phyloP scores from a whole-genome alignment of 2,888 invertebrate species.

The Punctoribates punctum region DNA sequence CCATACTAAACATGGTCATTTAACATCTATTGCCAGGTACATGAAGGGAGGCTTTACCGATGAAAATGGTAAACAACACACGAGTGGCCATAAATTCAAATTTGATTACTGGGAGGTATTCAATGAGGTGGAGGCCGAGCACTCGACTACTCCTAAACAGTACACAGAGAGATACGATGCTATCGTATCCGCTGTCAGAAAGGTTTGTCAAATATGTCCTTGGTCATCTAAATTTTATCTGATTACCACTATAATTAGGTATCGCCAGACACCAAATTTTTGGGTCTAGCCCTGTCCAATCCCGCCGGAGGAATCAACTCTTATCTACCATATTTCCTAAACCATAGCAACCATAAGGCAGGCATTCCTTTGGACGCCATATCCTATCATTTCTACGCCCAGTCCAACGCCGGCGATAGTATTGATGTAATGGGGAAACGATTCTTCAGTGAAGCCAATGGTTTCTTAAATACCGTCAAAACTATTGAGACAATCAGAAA shows the following conservation, averaged over 20 bases:
- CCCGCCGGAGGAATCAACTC: not conserved
- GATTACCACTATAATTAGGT: not conserved
- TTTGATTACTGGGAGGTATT: conserved; percentile 8
- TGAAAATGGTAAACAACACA: not conserved
- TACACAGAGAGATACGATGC: conserved; percentile 2
- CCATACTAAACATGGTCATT: too few relatives aligned
- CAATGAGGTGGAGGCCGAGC: not conserved
- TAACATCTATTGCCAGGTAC: too few relatives aligned
- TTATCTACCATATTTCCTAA: not conserved
- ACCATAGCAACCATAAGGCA: conserved; percentile 2
- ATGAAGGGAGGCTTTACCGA: not conserved
- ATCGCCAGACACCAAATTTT: not conserved
- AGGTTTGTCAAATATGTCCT: not conserved
- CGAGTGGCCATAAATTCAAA: not conserved
- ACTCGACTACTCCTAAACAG: not conserved
- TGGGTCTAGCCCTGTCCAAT: not conserved
- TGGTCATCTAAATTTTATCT: too few relatives aligned
- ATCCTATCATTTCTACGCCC: not conserved
- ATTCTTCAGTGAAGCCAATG: not conserved
- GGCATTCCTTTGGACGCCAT: not conserved
- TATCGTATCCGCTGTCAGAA: not conserved
- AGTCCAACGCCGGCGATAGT: not conserved
- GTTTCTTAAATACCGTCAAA: not conserved
- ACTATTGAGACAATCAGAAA: not conserved
- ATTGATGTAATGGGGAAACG: not conserved